A percentile compares a stretch with the other conserved stretches of the same genome.
Evolutionary conservation across 2,888 invertebrate species (phyloP).

Genomic region (Andrena minutula): DNA sequence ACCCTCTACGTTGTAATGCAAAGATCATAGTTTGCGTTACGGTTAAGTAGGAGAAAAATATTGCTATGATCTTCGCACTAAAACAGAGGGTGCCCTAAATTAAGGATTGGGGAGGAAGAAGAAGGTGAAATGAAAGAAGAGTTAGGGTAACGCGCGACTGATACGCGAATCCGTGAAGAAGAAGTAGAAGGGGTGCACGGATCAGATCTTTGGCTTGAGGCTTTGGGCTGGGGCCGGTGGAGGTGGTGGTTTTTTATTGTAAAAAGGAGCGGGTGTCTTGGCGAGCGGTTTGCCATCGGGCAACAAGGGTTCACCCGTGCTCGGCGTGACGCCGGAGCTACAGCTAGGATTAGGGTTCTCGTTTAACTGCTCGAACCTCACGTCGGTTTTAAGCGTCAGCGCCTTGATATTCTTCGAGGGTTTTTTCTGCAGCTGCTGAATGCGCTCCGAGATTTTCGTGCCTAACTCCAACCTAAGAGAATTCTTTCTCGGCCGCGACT

Average conservation of each 20-base stretch:
- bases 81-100: constrained; percentile 11
- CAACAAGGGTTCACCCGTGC: constrained; percentile 63
- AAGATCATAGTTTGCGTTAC: constrained; percentile 56
- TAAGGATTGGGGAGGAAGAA: no score
- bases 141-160: neutral
- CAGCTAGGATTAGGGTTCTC: constrained; percentile 77
- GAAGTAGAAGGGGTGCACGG: neutral
- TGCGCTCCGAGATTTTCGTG: constrained; percentile 76
- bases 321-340: constrained; percentile 64
- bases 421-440: constrained; percentile 75
- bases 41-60: neutral
- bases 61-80: constrained; percentile 65
- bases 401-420: constrained; percentile 79
- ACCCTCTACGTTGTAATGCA: constrained; percentile 61
- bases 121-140: neutral
- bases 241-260: constrained; percentile 82
- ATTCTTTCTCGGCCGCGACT: constrained; percentile 42
- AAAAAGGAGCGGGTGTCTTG: constrained; percentile 71
- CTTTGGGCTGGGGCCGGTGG: constrained; percentile 80
- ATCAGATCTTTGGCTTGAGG: constrained; percentile 79
- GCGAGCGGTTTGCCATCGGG: constrained; percentile 18
- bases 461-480: constrained; percentile 71
- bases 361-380: constrained; percentile 76
- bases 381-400: constrained; percentile 76
- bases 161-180: neutral